Percentiles rank a stretch among this genome's conserved stretches.
phyloP scores from a whole-genome alignment of 2,888 invertebrate genomes.

The Eristalis arbustorum region DNA sequence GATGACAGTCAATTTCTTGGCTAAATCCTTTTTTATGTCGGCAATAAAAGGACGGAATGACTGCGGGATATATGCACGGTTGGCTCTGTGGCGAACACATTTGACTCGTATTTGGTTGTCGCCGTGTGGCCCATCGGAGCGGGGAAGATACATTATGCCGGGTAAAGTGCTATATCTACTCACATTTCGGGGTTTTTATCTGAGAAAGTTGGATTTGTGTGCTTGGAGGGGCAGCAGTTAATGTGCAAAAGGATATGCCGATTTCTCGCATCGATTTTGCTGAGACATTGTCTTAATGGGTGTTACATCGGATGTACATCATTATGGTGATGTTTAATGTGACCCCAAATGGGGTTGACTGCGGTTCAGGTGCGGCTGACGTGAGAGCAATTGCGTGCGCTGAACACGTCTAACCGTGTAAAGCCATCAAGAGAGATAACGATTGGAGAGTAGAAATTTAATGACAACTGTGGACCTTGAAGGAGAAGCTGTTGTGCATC shows the following conservation, averaged over 20 bases:
- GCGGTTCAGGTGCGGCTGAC: background rate
- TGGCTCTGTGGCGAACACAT: slow-evolving; percentile 3
- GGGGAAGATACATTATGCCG: background rate
- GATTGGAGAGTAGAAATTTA: too few relatives aligned
- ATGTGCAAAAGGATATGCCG: slow-evolving; percentile 4
- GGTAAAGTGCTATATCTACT: slow-evolving; percentile 40
- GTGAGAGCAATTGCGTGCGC: background rate
- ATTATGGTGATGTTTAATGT: background rate
- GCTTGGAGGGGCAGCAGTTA: slow-evolving; percentile 3
- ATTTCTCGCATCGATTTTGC: background rate
- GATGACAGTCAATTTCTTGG: slow-evolving; percentile 71
- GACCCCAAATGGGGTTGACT: background rate
- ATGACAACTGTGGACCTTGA: too few relatives aligned
- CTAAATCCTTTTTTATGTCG: slow-evolving; percentile 72
- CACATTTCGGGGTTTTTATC: slow-evolving; percentile 11
- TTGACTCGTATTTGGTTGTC: slow-evolving; percentile 10
- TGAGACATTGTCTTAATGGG: slow-evolving; percentile 4
- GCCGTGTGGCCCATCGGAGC: background rate
- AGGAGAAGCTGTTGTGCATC: too few relatives aligned
- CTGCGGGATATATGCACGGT: slow-evolving; percentile 37
- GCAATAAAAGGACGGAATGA: slow-evolving; percentile 71
- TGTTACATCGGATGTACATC: background rate
- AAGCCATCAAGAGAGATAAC: too few relatives aligned
- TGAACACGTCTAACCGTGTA: too few relatives aligned
- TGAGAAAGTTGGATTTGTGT: slow-evolving; percentile 28